Base-by-base conservation (phyloP, 2,888 invertebrate species). In the Rapana venosa region DNA sequence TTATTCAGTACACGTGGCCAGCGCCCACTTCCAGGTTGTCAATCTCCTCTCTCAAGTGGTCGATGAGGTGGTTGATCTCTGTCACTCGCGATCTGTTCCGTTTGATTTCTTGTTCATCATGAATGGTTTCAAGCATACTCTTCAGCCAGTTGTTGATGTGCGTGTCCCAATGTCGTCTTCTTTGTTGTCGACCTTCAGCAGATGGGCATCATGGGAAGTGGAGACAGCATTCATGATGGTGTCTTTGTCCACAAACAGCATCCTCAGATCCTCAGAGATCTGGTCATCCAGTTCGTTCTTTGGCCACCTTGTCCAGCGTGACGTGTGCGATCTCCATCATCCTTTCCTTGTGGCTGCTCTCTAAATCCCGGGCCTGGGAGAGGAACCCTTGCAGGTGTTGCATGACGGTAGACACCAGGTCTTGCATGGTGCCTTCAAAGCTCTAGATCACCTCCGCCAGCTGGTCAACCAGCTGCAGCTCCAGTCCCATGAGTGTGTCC, bases 21-120 rank as follows among this genome's bases (percentile, higher is more conserved):
- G 92, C 92, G 70, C 93, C 89, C 84, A 93, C 89, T 81, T 94
- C 94, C 86, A 94, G 87, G 90, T 94, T 95, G 74, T 97, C 97
- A 96, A 97, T 97, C 93, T 97, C 97, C 88, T 97, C 97, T 15
- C 97, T 96, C 96, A 98, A 97, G 93, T 97, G 97, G 95, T 98
- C 98, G 89, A 98, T 97, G 94, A 97, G 97, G 93, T 97, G 97
- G 94, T 98, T 98, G 90, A 98, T 98, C 97, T 98, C 98, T 81
- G 98, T 96, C 77, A 98, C 97, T 93, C 98, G 97, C 36, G 97
- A 97, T 84, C 98, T 97, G 95, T 98, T 98, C 61, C 98, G 97
- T 91, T 97, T 97, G 87, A 97, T 96, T 96, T 98, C 98, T 91
- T 97, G 97, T 90, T 98, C 98, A 6, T 97, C 97, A 92, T 97